Conservation (phyloP, 2,797 vertebrate genomes). For the Eupleurogrammus muticus region DNA sequence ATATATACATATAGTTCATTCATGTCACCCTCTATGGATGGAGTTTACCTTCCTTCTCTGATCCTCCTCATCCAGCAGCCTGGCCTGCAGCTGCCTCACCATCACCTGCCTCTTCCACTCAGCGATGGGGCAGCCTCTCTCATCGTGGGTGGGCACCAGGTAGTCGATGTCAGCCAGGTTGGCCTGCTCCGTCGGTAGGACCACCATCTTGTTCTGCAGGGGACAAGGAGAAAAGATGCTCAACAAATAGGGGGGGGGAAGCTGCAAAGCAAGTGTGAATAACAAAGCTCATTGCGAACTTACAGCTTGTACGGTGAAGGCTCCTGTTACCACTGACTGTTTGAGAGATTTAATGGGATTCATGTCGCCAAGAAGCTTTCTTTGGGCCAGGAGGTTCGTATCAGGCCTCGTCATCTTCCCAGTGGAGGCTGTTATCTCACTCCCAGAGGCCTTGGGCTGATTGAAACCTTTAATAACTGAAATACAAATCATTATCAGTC, state of each 20-base stretch:
- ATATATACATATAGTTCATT: not conserved
- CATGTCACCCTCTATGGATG: not conserved
- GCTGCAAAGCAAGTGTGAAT: not conserved
- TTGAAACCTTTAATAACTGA: slow-evolving; percentile 72
- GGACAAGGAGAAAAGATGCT: not conserved
- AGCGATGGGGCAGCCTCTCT: slow-evolving; percentile 88
- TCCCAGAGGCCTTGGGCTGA: slow-evolving; percentile 52
- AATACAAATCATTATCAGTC: slow-evolving; percentile 43
- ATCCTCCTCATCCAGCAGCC: slow-evolving; percentile 85
- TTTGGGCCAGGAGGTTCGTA: slow-evolving; percentile 64
- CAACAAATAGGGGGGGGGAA: not conserved
- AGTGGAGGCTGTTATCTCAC: slow-evolving; percentile 21
- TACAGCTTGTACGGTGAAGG: slow-evolving; percentile 75
- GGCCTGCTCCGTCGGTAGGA: slow-evolving; percentile 84
- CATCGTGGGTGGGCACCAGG: slow-evolving; percentile 94
- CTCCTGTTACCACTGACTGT: slow-evolving; percentile 73
- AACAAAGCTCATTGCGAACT: slow-evolving; percentile 19
- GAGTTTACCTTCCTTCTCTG: slow-evolving; percentile 83
- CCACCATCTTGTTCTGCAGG: slow-evolving; percentile 83
- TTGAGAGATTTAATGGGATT: slow-evolving; percentile 77
- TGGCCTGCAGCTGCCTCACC: slow-evolving; percentile 91
- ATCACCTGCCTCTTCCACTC: slow-evolving; percentile 99
- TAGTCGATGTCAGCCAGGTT: slow-evolving; percentile 90
- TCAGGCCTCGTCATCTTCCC: slow-evolving; percentile 55
- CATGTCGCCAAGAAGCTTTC: slow-evolving; percentile 76